A percentile compares a stretch with the other conserved stretches of the same genome.
phyloP scores from a whole-genome alignment of 2,113 vertebrate genomes.

The Seriola dumerili region DNA sequence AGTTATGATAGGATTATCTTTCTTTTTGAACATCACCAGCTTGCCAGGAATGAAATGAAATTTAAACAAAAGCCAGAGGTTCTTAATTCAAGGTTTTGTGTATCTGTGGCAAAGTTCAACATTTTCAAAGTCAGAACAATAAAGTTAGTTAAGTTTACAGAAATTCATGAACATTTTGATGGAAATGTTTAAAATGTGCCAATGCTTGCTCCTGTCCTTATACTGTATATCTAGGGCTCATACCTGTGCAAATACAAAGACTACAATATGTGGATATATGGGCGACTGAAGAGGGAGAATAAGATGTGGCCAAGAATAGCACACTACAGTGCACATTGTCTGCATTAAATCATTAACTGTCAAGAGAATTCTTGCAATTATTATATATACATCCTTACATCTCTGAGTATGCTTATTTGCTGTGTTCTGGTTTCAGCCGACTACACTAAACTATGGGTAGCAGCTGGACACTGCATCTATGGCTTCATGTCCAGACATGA shows the following conservation, averaged over 20 bases:
- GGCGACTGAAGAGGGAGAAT: not conserved
- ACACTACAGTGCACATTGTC: not conserved
- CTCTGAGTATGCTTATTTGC: fast-evolving
- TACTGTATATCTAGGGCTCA: not conserved
- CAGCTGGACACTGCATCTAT: not conserved
- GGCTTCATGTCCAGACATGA: not conserved
- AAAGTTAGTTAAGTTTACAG: not conserved
- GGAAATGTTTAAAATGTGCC: not conserved
- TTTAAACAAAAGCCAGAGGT: not conserved
- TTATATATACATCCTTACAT: not conserved
- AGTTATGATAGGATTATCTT: not conserved
- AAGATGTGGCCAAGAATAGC: not conserved
- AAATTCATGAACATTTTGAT: not conserved
- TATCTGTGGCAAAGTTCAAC: not conserved
- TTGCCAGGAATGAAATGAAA: not conserved
- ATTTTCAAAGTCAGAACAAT: not conserved
- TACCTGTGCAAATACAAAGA: not conserved
- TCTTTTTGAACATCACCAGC: not conserved
- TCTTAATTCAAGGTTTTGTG: not conserved
- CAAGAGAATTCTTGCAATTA: not conserved
- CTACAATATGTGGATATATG: not conserved
- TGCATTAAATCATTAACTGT: not conserved
- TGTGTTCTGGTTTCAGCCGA: not conserved
- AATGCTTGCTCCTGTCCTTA: not conserved
- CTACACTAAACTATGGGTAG: not conserved